Percentiles rank a stretch among this genome's conserved stretches.
phyloP scores from a whole-genome alignment of 2,888 invertebrate species.

The Didymodactylos carnosus region DNA sequence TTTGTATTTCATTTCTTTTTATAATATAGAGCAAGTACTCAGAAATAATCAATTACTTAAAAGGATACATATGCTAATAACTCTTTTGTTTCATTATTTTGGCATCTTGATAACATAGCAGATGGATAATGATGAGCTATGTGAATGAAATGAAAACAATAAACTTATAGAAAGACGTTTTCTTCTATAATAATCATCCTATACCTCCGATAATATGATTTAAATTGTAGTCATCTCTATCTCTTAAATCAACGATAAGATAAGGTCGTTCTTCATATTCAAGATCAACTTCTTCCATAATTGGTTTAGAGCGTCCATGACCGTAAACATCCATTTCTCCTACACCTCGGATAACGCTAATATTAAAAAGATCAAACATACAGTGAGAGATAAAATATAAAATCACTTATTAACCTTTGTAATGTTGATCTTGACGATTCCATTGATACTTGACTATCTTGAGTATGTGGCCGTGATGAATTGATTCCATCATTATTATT shows the following conservation, averaged over 20 bases:
- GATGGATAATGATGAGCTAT: conserved; percentile 35
- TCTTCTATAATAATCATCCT: background rate
- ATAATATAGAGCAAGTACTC: no score
- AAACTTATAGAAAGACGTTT: background rate
- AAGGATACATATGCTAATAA: conserved; percentile 27
- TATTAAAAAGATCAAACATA: background rate
- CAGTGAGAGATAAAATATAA: background rate
- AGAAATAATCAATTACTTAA: no score
- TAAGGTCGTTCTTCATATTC: conserved; percentile 25
- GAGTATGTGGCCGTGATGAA: background rate
- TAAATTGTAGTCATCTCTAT: conserved; percentile 27
- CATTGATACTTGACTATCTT: background rate
- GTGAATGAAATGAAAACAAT: background rate
- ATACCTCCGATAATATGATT: conserved; percentile 31
- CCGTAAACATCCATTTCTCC: conserved; percentile 29
- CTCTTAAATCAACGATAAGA: conserved; percentile 35
- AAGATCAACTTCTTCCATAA: conserved; percentile 5
- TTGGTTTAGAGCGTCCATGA: background rate
- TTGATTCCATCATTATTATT: no score
- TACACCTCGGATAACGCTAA: conserved; percentile 21
- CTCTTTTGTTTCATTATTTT: conserved; percentile 35
- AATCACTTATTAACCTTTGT: background rate
- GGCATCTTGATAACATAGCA: conserved; percentile 31
- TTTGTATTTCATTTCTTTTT: no score
- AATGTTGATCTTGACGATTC: conserved; percentile 1